Percentiles rank a stretch among this genome's conserved stretches.
These are phyloP conservation scores for Orchestia grillus DNA, from an alignment of 1,140 invertebrate genomes.

Conservation along the genomic window DNA sequence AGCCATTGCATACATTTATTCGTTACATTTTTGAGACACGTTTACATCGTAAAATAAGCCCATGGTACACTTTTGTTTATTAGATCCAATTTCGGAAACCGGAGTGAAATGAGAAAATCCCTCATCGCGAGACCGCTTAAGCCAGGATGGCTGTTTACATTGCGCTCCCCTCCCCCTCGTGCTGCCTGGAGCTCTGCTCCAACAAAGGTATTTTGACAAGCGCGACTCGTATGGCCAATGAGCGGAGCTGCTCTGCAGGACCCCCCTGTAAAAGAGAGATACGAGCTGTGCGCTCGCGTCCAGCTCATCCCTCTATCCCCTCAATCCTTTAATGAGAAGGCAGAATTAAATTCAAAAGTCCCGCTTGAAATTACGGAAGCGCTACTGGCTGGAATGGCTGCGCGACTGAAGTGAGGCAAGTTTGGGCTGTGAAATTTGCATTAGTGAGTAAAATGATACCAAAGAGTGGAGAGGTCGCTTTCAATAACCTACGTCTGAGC, in stretches of 20 bases:
- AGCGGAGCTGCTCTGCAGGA: not conserved
- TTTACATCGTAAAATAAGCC: not conserved
- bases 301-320: not conserved
- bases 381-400: not conserved
- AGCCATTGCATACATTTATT: not conserved
- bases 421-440: not conserved
- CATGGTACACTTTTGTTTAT: not conserved
- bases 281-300: not conserved
- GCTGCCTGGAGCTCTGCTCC: not conserved
- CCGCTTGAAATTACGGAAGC: not conserved
- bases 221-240: not conserved
- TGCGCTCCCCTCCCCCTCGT: not conserved
- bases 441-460: not conserved
- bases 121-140: not conserved
- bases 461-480: not conserved
- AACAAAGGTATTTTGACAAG: constrained; percentile 1
- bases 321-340: not conserved
- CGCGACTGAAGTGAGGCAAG: not conserved
- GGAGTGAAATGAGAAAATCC: not conserved
- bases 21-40: not conserved
- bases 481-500: not conserved
- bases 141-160: not conserved
- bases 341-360: not conserved
- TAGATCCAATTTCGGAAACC: not conserved
- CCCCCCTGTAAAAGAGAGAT: not conserved